Evolutionary conservation across 1,140 invertebrate species (phyloP).

Genomic region (Pseudomyrmex concolor): DNA sequence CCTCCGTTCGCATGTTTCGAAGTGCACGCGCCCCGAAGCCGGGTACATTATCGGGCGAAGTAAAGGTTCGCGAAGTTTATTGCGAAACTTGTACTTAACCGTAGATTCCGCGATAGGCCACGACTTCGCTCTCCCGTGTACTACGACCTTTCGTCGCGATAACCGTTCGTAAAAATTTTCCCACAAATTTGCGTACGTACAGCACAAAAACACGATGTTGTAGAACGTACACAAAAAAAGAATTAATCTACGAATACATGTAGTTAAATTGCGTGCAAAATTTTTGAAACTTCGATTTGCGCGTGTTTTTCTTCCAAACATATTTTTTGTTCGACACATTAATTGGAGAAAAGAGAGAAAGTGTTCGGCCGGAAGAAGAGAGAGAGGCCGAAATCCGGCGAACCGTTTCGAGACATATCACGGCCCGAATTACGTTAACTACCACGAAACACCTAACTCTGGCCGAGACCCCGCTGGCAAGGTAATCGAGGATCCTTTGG

Average conservation of each 20-base stretch:
- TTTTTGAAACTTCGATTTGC: constrained; percentile 7
- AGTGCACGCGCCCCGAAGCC: constrained; percentile 24
- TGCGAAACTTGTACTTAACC: constrained; percentile 61
- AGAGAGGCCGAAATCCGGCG: constrained; percentile 22
- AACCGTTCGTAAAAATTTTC: constrained; percentile 17
- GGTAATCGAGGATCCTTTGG: constrained; percentile 66
- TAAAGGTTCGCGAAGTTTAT: constrained; percentile 62
- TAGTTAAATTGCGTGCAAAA: constrained; percentile 63
- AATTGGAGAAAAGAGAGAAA: constrained; percentile 46
- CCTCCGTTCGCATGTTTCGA: constrained; percentile 42
- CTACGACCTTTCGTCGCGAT: constrained; percentile 7
- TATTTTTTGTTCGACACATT: constrained; percentile 68
- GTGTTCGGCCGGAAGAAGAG: not conserved
- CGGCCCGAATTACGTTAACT: constrained; percentile 63
- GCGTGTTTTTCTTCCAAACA: constrained; percentile 24
- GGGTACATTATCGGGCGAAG: constrained; percentile 50
- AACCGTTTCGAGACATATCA: constrained; percentile 18
- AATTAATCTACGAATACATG: not conserved
- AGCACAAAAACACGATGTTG: not conserved
- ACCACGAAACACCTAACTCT: constrained; percentile 64
- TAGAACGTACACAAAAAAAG: no score
- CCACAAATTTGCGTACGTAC: no score
- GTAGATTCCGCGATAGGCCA: constrained; percentile 50
- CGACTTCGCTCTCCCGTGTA: constrained; percentile 20
- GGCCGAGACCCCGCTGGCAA: constrained; percentile 1